Conservation (phyloP, 1,140 invertebrate species). For the Cephus cinctus region DNA sequence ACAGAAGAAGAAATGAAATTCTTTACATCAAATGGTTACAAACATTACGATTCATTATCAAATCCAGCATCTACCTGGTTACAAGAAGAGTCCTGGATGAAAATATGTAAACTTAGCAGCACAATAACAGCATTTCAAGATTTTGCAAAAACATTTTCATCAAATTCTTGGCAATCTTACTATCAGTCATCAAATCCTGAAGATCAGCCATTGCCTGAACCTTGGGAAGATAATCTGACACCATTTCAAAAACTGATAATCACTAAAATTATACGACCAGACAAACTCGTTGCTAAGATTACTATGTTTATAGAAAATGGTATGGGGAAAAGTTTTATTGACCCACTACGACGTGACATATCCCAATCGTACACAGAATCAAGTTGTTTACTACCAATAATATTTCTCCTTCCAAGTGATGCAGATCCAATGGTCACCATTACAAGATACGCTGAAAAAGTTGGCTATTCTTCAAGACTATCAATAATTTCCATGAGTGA, state of each 20-base stretch:
- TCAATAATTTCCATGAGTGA: constrained; percentile 66
- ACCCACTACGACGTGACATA: constrained; percentile 62
- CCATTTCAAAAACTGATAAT: constrained; percentile 64
- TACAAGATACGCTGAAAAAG: constrained; percentile 58
- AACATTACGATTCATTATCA: constrained; percentile 32
- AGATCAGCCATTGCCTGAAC: constrained; percentile 45
- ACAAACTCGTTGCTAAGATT: constrained; percentile 56
- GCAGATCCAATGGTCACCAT: constrained; percentile 60
- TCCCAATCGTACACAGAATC: constrained; percentile 64
- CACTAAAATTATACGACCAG: constrained; percentile 60
- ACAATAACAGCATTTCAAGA: constrained; percentile 53
- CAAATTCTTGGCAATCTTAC: constrained; percentile 59
- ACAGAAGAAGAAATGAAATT: constrained; percentile 62
- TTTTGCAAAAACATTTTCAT: constrained; percentile 37
- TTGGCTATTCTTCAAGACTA: constrained; percentile 62
- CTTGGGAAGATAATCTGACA: constrained; percentile 53
- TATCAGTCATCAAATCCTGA: constrained; percentile 53
- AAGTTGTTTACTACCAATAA: constrained; percentile 60
- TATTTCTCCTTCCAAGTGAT: constrained; percentile 68
- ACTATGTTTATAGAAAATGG: constrained; percentile 47
- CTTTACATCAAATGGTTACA: constrained; percentile 60
- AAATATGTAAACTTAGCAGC: constrained; percentile 60
- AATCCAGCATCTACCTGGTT: constrained; percentile 62
- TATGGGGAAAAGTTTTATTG: constrained; percentile 60
- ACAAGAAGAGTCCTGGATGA: constrained; percentile 61